These are phyloP conservation scores for Temnothorax unifasciatus DNA, from an alignment of 2,888 invertebrate genomes.

Conservation along the genomic window DNA sequence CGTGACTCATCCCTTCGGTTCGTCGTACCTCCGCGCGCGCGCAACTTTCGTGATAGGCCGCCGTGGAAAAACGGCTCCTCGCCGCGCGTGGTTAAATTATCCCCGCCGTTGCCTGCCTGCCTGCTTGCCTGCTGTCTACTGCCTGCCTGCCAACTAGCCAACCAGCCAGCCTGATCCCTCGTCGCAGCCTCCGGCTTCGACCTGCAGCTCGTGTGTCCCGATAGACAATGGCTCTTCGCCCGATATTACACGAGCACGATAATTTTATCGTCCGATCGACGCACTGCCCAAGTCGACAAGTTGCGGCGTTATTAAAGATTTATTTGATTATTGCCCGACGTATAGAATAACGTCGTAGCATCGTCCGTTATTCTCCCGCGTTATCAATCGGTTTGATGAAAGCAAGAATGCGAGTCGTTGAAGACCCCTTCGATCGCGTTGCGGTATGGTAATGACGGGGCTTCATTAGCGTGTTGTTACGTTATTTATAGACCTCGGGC, in stretches of 20 bases:
- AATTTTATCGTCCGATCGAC: not conserved
- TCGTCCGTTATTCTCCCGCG: not conserved
- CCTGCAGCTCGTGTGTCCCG: constrained; percentile 15
- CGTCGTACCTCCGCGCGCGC: constrained; percentile 68
- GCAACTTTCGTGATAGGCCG: constrained; percentile 75
- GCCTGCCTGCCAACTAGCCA: not conserved
- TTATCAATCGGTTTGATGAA: constrained; percentile 27
- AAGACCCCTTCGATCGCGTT: not conserved
- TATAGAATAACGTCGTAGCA: not conserved
- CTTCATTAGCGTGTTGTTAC: constrained; percentile 43
- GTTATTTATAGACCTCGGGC: constrained; percentile 40
- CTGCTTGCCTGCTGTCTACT: not conserved
- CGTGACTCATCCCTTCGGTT: constrained; percentile 79
- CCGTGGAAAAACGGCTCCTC: constrained; percentile 76
- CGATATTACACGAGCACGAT: constrained; percentile 16
- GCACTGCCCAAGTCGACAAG: not conserved
- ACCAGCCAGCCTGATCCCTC: not conserved
- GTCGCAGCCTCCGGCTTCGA: constrained; percentile 48
- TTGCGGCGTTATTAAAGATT: not conserved
- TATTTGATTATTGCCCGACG: not conserved
- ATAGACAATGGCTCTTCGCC: constrained; percentile 10
- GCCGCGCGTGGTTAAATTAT: constrained; percentile 74
- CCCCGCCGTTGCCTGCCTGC: constrained; percentile 51
- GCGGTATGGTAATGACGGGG: not conserved
- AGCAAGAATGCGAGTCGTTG: not conserved